Percentiles rank a stretch among this genome's conserved stretches.
Conservation (phyloP, 64 coral and sea anemone species). For the Dendrophyllia cribrosa region DNA sequence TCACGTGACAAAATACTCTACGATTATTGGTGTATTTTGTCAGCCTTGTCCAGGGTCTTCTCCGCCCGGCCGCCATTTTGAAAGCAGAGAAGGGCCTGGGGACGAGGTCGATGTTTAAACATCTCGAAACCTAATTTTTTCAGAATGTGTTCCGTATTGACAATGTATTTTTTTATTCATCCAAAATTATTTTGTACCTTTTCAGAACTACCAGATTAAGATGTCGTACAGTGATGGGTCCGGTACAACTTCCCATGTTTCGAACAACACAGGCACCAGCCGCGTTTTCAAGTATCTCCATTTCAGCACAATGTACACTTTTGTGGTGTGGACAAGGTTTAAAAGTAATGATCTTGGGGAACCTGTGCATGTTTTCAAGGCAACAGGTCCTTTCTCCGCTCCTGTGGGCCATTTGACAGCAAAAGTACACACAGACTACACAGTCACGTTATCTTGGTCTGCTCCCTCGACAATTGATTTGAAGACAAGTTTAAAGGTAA, state of each 20-base stretch:
- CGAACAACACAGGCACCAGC: not conserved
- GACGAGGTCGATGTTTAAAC: too few species aligned
- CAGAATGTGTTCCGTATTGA: too few species aligned
- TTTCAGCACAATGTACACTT: not conserved
- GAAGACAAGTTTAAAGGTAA: not conserved
- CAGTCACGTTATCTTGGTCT: not conserved
- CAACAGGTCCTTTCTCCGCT: not conserved
- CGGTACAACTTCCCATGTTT: not conserved
- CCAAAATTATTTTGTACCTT: not conserved
- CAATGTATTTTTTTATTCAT: not conserved
- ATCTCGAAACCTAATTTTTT: too few species aligned
- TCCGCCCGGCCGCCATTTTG: too few species aligned
- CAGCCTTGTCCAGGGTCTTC: too few species aligned
- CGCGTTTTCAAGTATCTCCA: not conserved
- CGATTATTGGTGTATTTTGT: too few species aligned
- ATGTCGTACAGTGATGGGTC: not conserved
- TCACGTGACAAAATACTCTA: too few species aligned
- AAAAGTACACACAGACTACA: not conserved
- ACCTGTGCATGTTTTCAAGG: not conserved
- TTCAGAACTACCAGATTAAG: conserved; percentile 4
- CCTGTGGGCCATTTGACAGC: not conserved
- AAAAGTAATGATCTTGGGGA: not conserved
- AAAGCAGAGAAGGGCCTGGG: too few species aligned
- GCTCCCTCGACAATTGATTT: not conserved
- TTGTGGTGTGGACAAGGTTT: not conserved